Conservation (phyloP, 2,113 vertebrate species). For the Entelurus aequoreus region DNA sequence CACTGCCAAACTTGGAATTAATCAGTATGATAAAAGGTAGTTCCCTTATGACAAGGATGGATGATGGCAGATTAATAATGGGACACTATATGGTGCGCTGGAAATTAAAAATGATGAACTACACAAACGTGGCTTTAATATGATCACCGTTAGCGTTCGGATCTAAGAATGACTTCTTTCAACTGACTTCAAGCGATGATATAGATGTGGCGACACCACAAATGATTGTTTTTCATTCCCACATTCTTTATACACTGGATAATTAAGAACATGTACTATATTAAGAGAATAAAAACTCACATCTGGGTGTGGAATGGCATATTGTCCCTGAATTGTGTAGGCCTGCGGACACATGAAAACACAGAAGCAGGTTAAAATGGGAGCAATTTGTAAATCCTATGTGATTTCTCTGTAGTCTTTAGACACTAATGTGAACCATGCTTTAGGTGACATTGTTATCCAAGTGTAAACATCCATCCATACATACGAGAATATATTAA, state of each 20-base stretch:
- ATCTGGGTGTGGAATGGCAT: constrained; percentile 95
- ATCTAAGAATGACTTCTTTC: neutral
- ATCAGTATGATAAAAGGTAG: constrained; percentile 48
- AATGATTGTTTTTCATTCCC: neutral
- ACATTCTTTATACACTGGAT: neutral
- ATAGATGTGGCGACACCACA: too few species aligned
- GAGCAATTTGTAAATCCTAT: too few species aligned
- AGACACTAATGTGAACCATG: too few species aligned
- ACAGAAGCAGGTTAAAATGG: neutral
- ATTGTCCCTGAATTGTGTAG: constrained; percentile 99
- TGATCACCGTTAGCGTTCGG: neutral
- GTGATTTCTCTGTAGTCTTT: too few species aligned
- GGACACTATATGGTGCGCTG: constrained; percentile 28
- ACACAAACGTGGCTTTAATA: constrained; percentile 25
- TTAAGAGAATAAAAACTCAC: constrained; percentile 75
- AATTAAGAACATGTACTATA: neutral
- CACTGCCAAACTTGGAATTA: constrained; percentile 59
- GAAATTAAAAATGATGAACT: constrained; percentile 37
- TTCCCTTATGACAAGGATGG: constrained; percentile 49
- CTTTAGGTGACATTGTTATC: too few species aligned
- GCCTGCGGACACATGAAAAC: constrained; percentile 70
- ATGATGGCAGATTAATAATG: constrained; percentile 62
- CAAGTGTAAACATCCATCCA: too few species aligned
- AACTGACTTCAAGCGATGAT: neutral
- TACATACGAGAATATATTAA: too few species aligned